Base-by-base conservation (phyloP, 2,113 vertebrate species). In the Passer domesticus region DNA sequence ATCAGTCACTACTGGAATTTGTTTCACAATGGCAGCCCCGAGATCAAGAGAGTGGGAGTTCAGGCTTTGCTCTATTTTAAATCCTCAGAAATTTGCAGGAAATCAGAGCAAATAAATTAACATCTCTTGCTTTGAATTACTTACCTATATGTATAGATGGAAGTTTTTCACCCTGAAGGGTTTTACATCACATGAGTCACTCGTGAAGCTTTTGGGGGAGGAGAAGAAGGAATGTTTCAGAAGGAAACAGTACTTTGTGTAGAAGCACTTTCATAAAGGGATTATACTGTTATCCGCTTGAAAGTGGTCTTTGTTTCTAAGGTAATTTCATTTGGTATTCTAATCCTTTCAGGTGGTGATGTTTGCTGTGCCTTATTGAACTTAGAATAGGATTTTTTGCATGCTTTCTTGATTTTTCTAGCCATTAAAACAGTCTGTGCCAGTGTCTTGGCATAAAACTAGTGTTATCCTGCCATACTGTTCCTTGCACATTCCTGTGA, bases 231-330 rank as follows among this genome's bases (percentile, higher is more conserved):
- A 56, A 37, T 31, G 10, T 52, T 86, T 93, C 77, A 58, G 27
- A 64, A 47, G 20, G 16, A 20, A 10, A 55, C 86, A 75, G 31
- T 53, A 12, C 25, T 87, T 63, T 59, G 44, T 81, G 47, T 35
- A 67, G 80, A 74, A 93, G 37, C 28, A 58, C 31, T 91, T 80
- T 75, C 68, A 68, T 83, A 81, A 96, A 70, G 75, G 64, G 88
- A 89, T 97, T 93, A 63, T 67, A 41, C 41, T 30, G 24, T 86
- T 93, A 93, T 33, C 64, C 0, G 0, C 28, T 64, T 75, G 25
- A 90, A 94, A 94, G 43, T 8, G 1, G 31, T 52, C 69, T 95
- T 96, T 97, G 77, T 96, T 94, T 91, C 87, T 72, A 63, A 92
- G 41, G n/a, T 84, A 82, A 84, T 87, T 93, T 93, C 33, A 87